These are phyloP conservation scores for Lysandra bellargus DNA, from an alignment of 2,888 invertebrate genomes.

Conservation along the genomic window DNA sequence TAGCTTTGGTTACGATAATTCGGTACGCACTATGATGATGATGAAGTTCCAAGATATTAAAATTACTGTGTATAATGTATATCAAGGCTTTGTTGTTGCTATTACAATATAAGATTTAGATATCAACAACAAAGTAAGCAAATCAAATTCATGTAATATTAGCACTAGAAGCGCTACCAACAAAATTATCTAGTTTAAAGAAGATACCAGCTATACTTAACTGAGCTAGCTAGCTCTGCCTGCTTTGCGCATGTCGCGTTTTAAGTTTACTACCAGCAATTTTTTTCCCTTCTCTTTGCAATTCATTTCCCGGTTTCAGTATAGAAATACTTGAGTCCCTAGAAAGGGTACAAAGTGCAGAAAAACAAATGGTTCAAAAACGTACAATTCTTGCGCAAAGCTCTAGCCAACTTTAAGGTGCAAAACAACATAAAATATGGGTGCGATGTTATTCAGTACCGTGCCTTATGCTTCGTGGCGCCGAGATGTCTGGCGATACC, in stretches of 20 bases:
- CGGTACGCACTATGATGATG: not conserved
- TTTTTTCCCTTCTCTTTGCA: no score
- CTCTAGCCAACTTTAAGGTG: not conserved
- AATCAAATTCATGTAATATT: not conserved
- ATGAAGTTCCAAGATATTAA: not conserved
- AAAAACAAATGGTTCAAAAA: no score
- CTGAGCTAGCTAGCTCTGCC: no score
- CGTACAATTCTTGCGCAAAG: no score
- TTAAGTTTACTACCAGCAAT: no score
- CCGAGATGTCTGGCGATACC: conserved; percentile 47
- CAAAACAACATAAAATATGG: not conserved
- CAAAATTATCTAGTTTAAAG: not conserved
- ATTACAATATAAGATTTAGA: not conserved
- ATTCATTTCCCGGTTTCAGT: not conserved
- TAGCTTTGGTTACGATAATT: not conserved
- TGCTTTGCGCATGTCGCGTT: no score
- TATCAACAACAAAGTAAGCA: not conserved
- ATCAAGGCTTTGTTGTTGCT: not conserved
- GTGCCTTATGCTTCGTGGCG: conserved; percentile 37
- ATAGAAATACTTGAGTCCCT: not conserved
- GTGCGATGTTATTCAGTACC: not conserved
- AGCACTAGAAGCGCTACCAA: no score
- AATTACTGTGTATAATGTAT: not conserved
- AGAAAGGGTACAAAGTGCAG: not conserved
- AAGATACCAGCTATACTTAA: no score